Conservation (phyloP, 1,140 invertebrate genomes). For the Amyelois transitella region DNA sequence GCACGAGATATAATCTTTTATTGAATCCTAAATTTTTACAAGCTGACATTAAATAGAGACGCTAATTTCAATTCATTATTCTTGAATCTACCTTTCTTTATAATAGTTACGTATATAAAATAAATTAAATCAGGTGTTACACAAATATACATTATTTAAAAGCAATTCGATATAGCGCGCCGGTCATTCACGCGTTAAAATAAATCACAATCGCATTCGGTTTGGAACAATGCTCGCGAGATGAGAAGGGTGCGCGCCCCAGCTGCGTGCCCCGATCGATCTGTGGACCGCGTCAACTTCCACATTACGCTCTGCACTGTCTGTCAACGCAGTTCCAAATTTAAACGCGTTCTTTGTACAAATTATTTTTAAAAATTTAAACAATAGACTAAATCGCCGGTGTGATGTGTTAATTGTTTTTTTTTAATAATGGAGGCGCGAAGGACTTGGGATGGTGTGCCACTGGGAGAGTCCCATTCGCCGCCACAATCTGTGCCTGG, state of each 20-base stretch:
- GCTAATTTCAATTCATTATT: no score
- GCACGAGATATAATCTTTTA: not conserved
- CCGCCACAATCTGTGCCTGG: constrained; percentile 79
- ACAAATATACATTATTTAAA: not conserved
- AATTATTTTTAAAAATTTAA: constrained; percentile 15
- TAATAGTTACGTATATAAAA: no score
- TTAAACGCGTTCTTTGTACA: constrained; percentile 39
- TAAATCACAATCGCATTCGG: constrained; percentile 58
- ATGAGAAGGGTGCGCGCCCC: constrained; percentile 70
- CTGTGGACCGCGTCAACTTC: constrained; percentile 60
- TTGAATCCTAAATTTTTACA: no score
- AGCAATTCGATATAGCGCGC: not conserved
- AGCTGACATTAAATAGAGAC: no score
- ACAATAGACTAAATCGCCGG: constrained; percentile 14
- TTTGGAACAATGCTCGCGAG: constrained; percentile 56
- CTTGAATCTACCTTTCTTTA: no score
- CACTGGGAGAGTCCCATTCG: constrained; percentile 70
- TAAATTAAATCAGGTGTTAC: not conserved
- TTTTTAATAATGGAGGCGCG: constrained; percentile 56
- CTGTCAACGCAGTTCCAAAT: constrained; percentile 51
- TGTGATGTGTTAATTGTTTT: constrained; percentile 35
- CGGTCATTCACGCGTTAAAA: constrained; percentile 30
- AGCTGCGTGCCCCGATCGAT: constrained; percentile 69
- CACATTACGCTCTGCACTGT: constrained; percentile 48
- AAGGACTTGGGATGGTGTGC: constrained; percentile 64